Evolutionary conservation across 1,140 invertebrate species (phyloP).

Genomic region (Lysiphlebus fabarum): DNA sequence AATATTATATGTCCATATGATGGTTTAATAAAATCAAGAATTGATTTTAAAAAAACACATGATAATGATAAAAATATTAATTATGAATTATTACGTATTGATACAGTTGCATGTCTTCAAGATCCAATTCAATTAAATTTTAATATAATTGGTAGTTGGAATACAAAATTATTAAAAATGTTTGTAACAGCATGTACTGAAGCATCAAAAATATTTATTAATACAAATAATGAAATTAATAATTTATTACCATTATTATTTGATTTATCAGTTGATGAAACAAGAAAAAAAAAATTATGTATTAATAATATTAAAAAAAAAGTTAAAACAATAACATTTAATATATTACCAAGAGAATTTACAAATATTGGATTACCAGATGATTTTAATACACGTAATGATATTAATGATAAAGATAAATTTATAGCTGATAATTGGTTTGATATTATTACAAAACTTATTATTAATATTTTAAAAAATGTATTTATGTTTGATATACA

Average conservation of each 20-base stretch:
- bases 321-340: conserved; percentile 7
- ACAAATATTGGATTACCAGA: conserved; percentile 25
- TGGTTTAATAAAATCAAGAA: too few species aligned
- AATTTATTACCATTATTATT: conserved; percentile 34
- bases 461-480: conserved; percentile 38
- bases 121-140: conserved; percentile 62
- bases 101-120: conserved; percentile 57
- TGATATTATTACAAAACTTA: conserved; percentile 28
- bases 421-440: conserved; percentile 32
- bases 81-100: conserved; percentile 31
- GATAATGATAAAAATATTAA: too few species aligned
- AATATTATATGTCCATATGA: conserved; percentile 53
- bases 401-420: conserved; percentile 25
- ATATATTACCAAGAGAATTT: conserved; percentile 19
- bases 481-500: conserved; percentile 39
- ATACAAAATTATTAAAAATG: conserved; percentile 20
- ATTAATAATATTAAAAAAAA: too few species aligned
- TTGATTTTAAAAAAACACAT: too few species aligned
- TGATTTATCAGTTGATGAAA: conserved; percentile 8
- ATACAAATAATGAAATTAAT: conserved; percentile 25
- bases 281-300: conserved; percentile 15
- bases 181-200: conserved; percentile 34
- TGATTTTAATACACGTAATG: conserved; percentile 25
- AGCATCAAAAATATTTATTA: conserved; percentile 31
- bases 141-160: conserved; percentile 52